phyloP scores from a whole-genome alignment of 2,113 vertebrate species.

The Ageneiosus marmoratus region DNA sequence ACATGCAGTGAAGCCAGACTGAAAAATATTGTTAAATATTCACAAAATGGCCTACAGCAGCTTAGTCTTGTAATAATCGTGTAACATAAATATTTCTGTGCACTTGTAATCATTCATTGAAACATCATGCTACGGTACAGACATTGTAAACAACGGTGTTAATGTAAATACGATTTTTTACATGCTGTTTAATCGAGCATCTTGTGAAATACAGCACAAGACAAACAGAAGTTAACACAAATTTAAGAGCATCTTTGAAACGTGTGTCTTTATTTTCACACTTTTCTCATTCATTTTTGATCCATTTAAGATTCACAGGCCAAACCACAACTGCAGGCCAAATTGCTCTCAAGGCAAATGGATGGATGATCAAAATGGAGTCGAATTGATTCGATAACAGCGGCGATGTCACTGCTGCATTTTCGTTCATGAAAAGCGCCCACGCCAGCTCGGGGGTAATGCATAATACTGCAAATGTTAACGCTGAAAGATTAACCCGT shows the following conservation, averaged over 20 bases:
- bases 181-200: background rate
- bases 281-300: background rate
- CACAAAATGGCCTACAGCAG: background rate
- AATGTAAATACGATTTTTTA: background rate
- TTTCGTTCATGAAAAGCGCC: slow-evolving; percentile 1
- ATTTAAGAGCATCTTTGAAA: background rate
- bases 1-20: background rate
- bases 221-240: background rate
- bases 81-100: background rate
- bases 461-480: slow-evolving; percentile 13
- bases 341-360: background rate
- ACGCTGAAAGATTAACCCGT: slow-evolving; percentile 23
- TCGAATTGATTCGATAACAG: background rate
- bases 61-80: background rate
- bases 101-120: background rate
- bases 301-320: background rate
- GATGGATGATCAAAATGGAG: slow-evolving; percentile 2
- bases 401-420: background rate
- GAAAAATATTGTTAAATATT: background rate
- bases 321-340: background rate
- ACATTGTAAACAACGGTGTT: background rate
- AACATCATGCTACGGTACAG: background rate
- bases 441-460: background rate
- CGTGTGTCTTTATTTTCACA: background rate
- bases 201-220: background rate